Evolutionary conservation across 1,140 invertebrate species (phyloP).

Genomic region (silkworm (Bombyx mori)): DNA sequence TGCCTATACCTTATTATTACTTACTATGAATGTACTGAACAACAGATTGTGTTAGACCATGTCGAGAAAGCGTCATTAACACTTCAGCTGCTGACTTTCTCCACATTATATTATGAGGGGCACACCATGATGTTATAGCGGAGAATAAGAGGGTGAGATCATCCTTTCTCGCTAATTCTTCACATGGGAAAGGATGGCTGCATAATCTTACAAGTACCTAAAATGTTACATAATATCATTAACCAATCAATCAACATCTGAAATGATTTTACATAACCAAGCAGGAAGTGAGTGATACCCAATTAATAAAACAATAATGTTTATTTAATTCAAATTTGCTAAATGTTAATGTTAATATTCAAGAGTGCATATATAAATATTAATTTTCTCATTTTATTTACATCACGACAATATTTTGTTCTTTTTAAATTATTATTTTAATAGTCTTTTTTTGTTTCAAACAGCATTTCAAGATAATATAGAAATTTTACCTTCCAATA

Average conservation of each 20-base stretch:
- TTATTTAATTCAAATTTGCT: too few relatives aligned
- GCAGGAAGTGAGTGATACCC: neutral
- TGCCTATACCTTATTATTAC: constrained; percentile 34
- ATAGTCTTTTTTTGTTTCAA: neutral
- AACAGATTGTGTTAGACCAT: constrained; percentile 92
- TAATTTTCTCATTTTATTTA: neutral
- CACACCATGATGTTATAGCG: constrained; percentile 96
- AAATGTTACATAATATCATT: neutral
- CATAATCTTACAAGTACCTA: constrained; percentile 94
- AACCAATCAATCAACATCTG: too few relatives aligned
- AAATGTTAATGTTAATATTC: neutral
- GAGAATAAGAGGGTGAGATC: constrained; percentile 96
- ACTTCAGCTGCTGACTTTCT: constrained; percentile 97
- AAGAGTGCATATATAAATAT: neutral
- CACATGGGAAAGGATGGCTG: constrained; percentile 91
- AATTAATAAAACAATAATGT: neutral
- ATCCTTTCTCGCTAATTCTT: constrained; percentile 96
- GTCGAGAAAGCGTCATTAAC: constrained; percentile 93
- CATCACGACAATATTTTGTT: neutral
- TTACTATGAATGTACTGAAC: constrained; percentile 97
- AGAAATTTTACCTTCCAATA: too few relatives aligned
- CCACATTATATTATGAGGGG: constrained; percentile 94
- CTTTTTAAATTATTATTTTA: neutral
- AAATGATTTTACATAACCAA: too few relatives aligned
- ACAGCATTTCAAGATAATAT: too few relatives aligned